Evolutionary conservation across 2,888 invertebrate species (phyloP), one percentile per base, ranked within the genome.

Genomic region (Ashinkailepas kermadecensis): DNA sequence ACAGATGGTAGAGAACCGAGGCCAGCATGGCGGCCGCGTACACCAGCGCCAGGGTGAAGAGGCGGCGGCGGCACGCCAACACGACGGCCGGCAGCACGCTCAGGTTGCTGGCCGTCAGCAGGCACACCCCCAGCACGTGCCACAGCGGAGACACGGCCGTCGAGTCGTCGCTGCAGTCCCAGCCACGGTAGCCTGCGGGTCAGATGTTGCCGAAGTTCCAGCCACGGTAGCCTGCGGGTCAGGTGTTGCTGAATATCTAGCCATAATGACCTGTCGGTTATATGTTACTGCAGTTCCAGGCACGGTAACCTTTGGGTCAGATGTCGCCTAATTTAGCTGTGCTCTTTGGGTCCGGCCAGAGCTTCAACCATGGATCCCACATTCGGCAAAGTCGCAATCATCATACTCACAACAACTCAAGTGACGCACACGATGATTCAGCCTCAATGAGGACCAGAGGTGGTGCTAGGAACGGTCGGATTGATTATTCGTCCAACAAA

Each of bases 11-110:
- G 59, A 84, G 81, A 21, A 82, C 79, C 21, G 88, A 88, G 83
- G 88, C 88, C 82, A 88, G 86, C 87, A 88, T 87, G 81, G 87
- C 88, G 84, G 86, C 86, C n/a, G 84, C 83, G 84, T 88, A 89
- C 58, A 88, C 86, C 8, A 87, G 83, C 8, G 87, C 87, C 83
- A 88, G 87, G 4, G 86, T 85, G 84, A 85, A 87, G 83, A 85
- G 86, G 54, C 85, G 84, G 23, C 88, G 84, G 74, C 86, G 85
- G 6, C 87, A 67, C 23, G 88, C 87, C 59, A 88, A 81, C 23
- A 85, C 81, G 59, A 88, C 86, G 79, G 87, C 87, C 11, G 88
- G 88, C 12, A 88, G 84, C 83, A 89, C 88, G 84, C 87, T 86
- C 58, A 88, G 83, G 84, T 88, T 89, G 83, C 88, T 88, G 39